A percentile compares a stretch with the other conserved stretches of the same genome.
These are phyloP conservation scores for Cassiopea xamachana DNA, from an alignment of 30 jellyfish, hydroid and myxozoan genomes.

Conservation along the genomic window DNA sequence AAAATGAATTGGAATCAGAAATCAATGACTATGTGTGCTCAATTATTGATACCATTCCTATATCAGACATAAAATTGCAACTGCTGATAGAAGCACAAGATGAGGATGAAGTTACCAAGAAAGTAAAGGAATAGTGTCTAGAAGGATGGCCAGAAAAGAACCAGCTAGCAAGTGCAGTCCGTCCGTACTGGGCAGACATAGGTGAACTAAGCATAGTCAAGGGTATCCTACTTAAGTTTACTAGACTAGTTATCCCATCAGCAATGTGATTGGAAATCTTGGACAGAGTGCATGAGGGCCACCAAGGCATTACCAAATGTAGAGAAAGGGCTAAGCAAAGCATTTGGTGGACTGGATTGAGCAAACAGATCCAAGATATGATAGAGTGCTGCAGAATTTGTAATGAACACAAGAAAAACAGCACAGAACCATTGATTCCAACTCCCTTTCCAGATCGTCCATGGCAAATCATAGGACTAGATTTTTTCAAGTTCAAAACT, in stretches of 20 bases:
- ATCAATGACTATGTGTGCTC: slow-evolving; percentile 21
- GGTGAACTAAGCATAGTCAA: slow-evolving; percentile 37
- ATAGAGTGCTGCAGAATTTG: slow-evolving; percentile 50
- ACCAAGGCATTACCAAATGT: slow-evolving; percentile 65
- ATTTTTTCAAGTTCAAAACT: slow-evolving; percentile 39
- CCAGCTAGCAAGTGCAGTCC: slow-evolving; percentile 32
- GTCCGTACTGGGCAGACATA: slow-evolving; percentile 46
- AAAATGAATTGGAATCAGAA: slow-evolving; percentile 22
- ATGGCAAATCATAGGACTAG: slow-evolving; percentile 62
- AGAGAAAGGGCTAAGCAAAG: slow-evolving; percentile 35
- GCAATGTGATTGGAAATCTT: slow-evolving; percentile 32
- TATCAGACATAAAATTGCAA: slow-evolving; percentile 32
- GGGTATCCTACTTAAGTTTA: slow-evolving; percentile 24
- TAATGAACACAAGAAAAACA: slow-evolving; percentile 19
- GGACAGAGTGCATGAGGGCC: slow-evolving; percentile 66
- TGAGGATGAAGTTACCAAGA: slow-evolving; percentile 42
- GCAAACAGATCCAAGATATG: slow-evolving; percentile 56
- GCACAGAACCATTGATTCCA: slow-evolving; percentile 27
- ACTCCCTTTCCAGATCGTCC: slow-evolving; percentile 55
- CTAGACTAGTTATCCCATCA: slow-evolving; percentile 47
- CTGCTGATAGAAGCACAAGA: slow-evolving; percentile 50
- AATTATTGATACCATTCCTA: slow-evolving; percentile 38
- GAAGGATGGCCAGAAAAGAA: slow-evolving; percentile 64
- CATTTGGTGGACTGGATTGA: slow-evolving; percentile 75
- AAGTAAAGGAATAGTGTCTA: slow-evolving; percentile 19